Conservation (phyloP, 2,113 vertebrate genomes). For the Neomonachus schauinslandi region DNA sequence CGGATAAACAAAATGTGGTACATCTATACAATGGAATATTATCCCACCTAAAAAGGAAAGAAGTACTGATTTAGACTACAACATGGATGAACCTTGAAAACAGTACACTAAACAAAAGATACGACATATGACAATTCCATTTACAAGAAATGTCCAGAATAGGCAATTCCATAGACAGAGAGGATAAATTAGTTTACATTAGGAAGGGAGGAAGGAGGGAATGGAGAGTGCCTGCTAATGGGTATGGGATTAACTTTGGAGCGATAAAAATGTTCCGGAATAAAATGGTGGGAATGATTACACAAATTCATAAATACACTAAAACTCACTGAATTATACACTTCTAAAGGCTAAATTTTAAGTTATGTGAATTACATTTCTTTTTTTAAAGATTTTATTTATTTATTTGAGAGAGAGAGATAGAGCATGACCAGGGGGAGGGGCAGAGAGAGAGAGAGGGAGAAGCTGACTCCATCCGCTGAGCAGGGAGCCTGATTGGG, state of each 20-base stretch:
- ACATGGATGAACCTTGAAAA: not conserved
- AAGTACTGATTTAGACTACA: not conserved
- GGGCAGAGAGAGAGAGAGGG: too few species aligned
- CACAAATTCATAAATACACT: not conserved
- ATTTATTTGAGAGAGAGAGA: too few species aligned
- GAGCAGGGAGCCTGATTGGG: too few species aligned
- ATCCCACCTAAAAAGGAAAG: not conserved
- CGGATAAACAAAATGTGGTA: not conserved
- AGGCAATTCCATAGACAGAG: not conserved
- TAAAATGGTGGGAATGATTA: not conserved
- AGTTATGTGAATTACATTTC: not conserved
- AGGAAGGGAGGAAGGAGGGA: not conserved
- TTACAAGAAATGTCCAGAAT: not conserved
- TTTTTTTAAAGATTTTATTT: not conserved
- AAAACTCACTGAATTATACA: not conserved
- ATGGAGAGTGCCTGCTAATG: not conserved
- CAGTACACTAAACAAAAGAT: not conserved
- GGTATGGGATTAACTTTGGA: not conserved
- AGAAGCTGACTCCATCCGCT: too few species aligned
- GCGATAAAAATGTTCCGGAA: not conserved
- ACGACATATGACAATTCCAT: not conserved
- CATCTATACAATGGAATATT: not conserved
- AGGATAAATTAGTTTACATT: not conserved
- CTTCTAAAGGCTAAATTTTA: constrained; percentile 19
- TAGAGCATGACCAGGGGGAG: too few species aligned